Base-by-base conservation (phyloP, 2,797 vertebrate genomes). In the Apogon talboti region DNA sequence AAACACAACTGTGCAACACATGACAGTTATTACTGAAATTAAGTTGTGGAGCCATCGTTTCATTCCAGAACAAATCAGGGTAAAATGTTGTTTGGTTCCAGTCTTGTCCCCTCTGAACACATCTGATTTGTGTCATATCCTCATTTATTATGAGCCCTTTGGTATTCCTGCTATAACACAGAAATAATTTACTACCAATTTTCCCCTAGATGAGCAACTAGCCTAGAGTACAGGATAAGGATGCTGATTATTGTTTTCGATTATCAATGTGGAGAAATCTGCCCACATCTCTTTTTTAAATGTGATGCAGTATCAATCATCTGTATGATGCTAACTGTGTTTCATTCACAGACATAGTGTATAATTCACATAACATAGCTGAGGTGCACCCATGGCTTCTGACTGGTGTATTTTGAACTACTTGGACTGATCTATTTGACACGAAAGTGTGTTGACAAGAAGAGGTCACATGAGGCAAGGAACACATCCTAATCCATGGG, bases 1-100 rank as follows among this genome's bases (percentile, higher is more conserved):
- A 74, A 71, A 81, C 76, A 66, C 73, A 69, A 52, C 77, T 40
- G 24, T 28, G 62, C 59, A 83, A 79, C 91, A 79, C 90, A 93
- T 93, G 93, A 92, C 83, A 88, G 53, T 82, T 73, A 91, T 93
- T 91, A 93, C 53, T 47, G 80, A 48, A 79, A 92, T 91, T 88
- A 2, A 85, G 90, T 92, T 92, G 53, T 62, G 40, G 62, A 60
- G n/a, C 43, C 65, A 62, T 59, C 59, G 47, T 55, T 80, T 67
- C 55, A 30, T 48, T 64, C 60, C 65, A 71, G 43, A 76, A 71
- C 58, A 51, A 71, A 67, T 74, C 49, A 37, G 57, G 16, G 48
- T 55, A 56, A 82, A 74, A 82, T 78, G 74, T 84, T 74, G 59
- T 80, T 56, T 37, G 15, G 41, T 2, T 57, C 49, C 35, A 28